Percentiles rank a stretch among this genome's conserved stretches.
Conservation (phyloP, 37 sponge, comb jelly and placozoan species). For the Agelas oroides region DNA sequence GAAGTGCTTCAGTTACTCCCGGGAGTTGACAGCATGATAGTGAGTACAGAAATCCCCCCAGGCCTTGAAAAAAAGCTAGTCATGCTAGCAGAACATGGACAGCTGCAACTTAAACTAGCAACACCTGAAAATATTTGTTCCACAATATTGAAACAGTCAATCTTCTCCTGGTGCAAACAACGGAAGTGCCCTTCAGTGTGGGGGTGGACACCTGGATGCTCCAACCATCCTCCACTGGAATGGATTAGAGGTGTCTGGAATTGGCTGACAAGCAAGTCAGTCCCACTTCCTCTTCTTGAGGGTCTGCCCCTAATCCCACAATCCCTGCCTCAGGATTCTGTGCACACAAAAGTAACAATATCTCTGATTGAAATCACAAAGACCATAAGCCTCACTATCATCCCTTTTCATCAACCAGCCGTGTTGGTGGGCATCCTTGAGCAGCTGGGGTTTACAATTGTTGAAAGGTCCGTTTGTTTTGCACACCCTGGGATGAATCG, state of each 20-base stretch:
- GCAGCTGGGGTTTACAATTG: neutral
- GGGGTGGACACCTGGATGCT: constrained; percentile 33
- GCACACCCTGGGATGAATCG: too few relatives aligned
- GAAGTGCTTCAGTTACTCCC: constrained; percentile 19
- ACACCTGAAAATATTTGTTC: constrained; percentile 17
- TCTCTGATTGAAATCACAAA: too few relatives aligned
- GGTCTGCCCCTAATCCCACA: too few relatives aligned
- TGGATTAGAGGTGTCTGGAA: constrained; percentile 64
- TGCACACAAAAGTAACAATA: too few relatives aligned
- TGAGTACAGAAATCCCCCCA: neutral
- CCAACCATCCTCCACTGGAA: constrained; percentile 35
- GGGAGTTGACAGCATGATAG: neutral
- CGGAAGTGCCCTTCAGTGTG: neutral
- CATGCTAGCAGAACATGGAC: neutral
- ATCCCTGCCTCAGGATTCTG: too few relatives aligned
- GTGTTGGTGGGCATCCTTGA: neutral
- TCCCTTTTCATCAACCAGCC: too few relatives aligned
- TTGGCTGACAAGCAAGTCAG: constrained; percentile 15
- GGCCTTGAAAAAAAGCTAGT: neutral
- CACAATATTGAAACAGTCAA: constrained; percentile 22
- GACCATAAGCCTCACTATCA: too few relatives aligned
- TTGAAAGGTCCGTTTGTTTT: neutral
- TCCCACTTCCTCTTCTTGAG: too few relatives aligned
- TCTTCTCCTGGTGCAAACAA: constrained; percentile 35
- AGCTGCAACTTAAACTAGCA: constrained; percentile 10